These are phyloP conservation scores for Apostichopus japonicus DNA, from an alignment of 35 echinoderm and acorn worm species.

Conservation along the genomic window DNA sequence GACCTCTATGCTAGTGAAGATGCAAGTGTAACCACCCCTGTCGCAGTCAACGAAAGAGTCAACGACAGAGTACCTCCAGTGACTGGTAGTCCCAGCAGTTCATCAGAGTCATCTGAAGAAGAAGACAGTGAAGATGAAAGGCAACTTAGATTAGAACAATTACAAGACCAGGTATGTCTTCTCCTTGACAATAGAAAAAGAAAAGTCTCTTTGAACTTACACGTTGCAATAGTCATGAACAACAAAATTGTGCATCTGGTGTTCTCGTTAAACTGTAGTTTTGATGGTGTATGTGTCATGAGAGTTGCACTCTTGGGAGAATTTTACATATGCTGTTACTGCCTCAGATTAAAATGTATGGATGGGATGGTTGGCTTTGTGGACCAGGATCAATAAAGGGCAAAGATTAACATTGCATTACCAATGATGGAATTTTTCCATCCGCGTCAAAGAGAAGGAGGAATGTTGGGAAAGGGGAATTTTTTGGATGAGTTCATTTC, in stretches of 20 bases:
- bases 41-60: constrained; percentile 7
- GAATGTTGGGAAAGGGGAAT: too few species aligned
- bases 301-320: too few species aligned
- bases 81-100: constrained; percentile 58
- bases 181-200: background rate
- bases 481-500: too few species aligned
- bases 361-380: too few species aligned
- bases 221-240: background rate
- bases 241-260: background rate
- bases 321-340: too few species aligned
- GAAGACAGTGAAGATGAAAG: constrained; percentile 96
- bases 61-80: constrained; percentile 58
- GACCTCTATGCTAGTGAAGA: constrained; percentile 68
- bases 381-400: too few species aligned
- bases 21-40: constrained; percentile 14
- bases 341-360: too few species aligned
- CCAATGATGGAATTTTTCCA: too few species aligned
- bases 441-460: too few species aligned
- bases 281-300: too few species aligned
- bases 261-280: background rate
- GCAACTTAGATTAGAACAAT: constrained; percentile 83
- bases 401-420: too few species aligned
- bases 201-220: background rate
- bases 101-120: constrained; percentile 41
- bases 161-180: constrained; percentile 90